A percentile compares a stretch with the other conserved stretches of the same genome.
Evolutionary conservation across 2,113 vertebrate species (phyloP).

Genomic region (Phaethornis superciliosus): DNA sequence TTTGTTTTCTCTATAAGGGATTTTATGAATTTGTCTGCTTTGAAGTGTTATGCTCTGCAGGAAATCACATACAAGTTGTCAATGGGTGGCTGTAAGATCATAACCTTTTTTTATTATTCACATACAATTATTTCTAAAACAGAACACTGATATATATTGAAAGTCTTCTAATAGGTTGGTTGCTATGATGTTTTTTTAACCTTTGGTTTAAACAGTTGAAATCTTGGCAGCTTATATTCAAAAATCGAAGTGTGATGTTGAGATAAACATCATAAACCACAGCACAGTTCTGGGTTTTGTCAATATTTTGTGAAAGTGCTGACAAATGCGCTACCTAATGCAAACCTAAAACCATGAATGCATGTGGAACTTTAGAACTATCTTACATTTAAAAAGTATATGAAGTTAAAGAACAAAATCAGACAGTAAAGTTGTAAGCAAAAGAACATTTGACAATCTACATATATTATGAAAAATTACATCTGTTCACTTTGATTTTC

Average conservation of each 20-base stretch:
- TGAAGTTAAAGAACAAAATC: neutral
- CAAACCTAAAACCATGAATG: neutral
- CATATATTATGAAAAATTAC: neutral
- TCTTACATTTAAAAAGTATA: neutral
- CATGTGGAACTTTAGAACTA: neutral
- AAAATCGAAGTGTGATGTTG: neutral
- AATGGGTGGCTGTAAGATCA: neutral
- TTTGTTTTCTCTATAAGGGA: neutral
- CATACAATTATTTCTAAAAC: neutral
- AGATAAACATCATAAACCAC: conserved; percentile 17
- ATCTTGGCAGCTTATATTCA: neutral
- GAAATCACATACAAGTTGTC: neutral
- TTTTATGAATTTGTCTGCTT: neutral
- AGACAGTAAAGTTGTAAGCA: neutral
- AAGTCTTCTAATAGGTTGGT: neutral
- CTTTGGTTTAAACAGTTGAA: conserved; percentile 37
- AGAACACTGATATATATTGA: neutral
- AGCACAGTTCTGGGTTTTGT: conserved; percentile 9
- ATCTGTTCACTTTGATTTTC: neutral
- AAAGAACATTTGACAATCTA: neutral
- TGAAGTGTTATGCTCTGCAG: neutral
- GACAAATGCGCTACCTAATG: neutral
- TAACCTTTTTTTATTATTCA: neutral
- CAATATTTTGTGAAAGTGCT: neutral
- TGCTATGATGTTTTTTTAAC: conserved; percentile 15